phyloP scores from a whole-genome alignment of 1,140 invertebrate genomes.

The Coboldia fuscipes region DNA sequence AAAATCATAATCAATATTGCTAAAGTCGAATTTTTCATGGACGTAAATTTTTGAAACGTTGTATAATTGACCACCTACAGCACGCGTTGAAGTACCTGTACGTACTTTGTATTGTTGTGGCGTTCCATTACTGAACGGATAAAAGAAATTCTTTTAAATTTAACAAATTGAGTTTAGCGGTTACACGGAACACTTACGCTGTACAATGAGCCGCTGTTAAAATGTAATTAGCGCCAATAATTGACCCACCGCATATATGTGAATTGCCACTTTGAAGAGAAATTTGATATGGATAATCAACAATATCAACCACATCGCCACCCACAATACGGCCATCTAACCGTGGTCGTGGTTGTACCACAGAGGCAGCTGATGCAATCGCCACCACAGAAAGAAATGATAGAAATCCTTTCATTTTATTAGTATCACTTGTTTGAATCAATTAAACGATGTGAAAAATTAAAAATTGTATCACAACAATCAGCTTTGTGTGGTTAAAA shows the following conservation, averaged over 20 bases:
- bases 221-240: conserved; percentile 31
- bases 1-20: conserved; percentile 19
- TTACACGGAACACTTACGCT: conserved; percentile 12
- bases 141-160: neutral
- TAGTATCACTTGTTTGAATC: too few relatives aligned
- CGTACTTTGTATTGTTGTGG: conserved; percentile 11
- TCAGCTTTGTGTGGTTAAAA: too few relatives aligned
- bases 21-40: conserved; percentile 14
- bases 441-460: too few relatives aligned
- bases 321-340: conserved; percentile 23
- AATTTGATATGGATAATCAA: conserved; percentile 25
- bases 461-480: too few relatives aligned
- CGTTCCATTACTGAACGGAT: conserved; percentile 11
- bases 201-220: conserved; percentile 30
- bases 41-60: conserved; percentile 14
- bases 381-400: too few relatives aligned
- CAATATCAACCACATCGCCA: conserved; percentile 21
- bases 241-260: conserved; percentile 40
- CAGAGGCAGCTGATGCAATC: too few relatives aligned
- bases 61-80: conserved; percentile 12
- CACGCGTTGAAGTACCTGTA: conserved; percentile 11
- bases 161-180: neutral
- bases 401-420: too few relatives aligned
- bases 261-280: conserved; percentile 16
- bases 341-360: too few relatives aligned